Base-by-base conservation (phyloP, 2,113 vertebrate genomes). In the Petrocephalus microphthalmus region DNA sequence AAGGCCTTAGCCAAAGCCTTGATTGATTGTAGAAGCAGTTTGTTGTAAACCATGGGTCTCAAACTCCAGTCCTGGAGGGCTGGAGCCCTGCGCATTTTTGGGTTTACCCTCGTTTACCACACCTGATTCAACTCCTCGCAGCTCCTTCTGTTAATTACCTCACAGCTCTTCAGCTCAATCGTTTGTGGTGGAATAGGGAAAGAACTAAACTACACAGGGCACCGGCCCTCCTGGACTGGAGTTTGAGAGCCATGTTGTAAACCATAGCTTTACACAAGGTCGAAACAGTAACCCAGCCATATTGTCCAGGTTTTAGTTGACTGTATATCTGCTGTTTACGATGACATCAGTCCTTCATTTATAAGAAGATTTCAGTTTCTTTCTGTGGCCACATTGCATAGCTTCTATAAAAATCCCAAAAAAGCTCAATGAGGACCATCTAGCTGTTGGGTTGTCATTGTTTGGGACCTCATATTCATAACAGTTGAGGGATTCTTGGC, bases 401-500 rank as follows among this genome's bases (percentile, higher is more conserved):
- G n/a, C 60, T 67, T 67, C 60, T 67, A 13, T 67, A 53, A 85
- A 29, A 29, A 87, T 19, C 17, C 33, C 19, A 81, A 42, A 22
- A 22, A 56, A 53, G 71, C 71, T 11, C 33, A n/a, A 51, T 54
- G 19, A 81, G 71, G 8, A 33, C 87, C 13, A 42, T 42, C 42
- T 42, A 42, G 42, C 42, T 42, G 29, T 25, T 11, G 37, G 47
- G 25, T 25, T 51, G 49, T 17, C 49, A n/a, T 53, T 45, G 51
- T 47, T 54, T 74, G 42, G 19, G 52, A 45, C 42, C 37, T 67
- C 33, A 7, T 81, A 51, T 81, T 29, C 85, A 60, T n/a, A 82
- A 82, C 85, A 78, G 49, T 83, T 7, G 22, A 88, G 33, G 53
- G 86, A 71, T 82, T 90, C 45, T 87, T 89, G 20, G 20, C 57